Base-by-base conservation (phyloP, 2,797 vertebrate species). In the Lutra lutra region DNA sequence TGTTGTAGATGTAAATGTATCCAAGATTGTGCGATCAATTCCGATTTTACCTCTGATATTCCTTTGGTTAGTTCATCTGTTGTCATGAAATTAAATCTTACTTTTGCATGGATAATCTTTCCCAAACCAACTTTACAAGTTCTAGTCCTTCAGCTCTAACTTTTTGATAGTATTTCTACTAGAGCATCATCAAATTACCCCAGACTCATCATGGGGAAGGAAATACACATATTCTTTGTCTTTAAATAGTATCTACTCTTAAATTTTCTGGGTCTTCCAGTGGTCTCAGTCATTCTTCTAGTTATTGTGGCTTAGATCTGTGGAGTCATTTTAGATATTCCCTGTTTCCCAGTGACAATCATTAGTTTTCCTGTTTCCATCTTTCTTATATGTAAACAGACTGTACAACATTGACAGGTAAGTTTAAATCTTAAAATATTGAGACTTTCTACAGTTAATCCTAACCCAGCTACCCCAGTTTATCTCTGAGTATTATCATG, bases 301-400 rank as follows among this genome's bases (percentile, higher is more conserved):
- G 5, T 79, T 86, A 93, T 51, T 15, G 48, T 87, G 80, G 35
- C 40, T 86, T 84, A 38, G 10, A 87, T 84, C 32, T 7, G 2
- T 43, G 78, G 60, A 70, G 56, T 94, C 35, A 88, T 77, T 75
- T 92, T 51, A 54, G 75, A 86, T 94, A 13, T 27, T 79, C 46
- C 3, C 21, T 91, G 20, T 66, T 78, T 96, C 38, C 73, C 54
- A 91, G 40, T 77, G 70, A 85, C 51, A 73, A 18, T 93, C 15
- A 43, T 17, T 85, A 10, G 3, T 35, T 86, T 94, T 89, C 72
- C 66, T 83, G 14, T 13, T 58, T 17, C 80, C 54, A 62, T 62
- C 35, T 95, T 95, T 78, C 38, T 40, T 73, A 21, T 80, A 73
- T 23, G 18, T 83, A 92, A 90, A 91, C 32, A 72, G 51, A 66